Evolutionary conservation across 2,113 vertebrate genomes (phyloP).

Genomic region (Uria aalge): DNA sequence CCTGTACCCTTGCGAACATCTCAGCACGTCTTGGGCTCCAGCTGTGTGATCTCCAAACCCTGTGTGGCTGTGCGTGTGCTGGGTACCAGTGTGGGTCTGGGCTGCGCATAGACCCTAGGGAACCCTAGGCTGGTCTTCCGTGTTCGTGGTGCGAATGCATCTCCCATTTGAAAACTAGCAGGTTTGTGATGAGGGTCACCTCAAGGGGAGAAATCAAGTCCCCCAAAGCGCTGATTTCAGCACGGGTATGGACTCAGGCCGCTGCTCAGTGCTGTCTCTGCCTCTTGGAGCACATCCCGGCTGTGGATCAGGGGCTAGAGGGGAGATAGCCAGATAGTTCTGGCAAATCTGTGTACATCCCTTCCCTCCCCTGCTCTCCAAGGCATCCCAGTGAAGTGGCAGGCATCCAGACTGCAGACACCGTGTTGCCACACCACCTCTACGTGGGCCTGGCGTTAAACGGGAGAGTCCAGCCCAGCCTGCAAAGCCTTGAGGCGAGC

Average conservation of each 20-base stretch:
- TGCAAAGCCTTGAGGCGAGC: background rate
- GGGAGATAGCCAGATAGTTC: background rate
- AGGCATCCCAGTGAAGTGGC: background rate
- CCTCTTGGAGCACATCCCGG: background rate
- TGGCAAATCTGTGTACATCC: background rate
- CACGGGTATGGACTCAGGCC: background rate
- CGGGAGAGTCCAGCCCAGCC: background rate
- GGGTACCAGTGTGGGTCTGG: background rate
- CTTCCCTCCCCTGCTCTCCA: background rate
- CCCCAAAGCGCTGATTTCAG: background rate
- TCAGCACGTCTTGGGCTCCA: background rate
- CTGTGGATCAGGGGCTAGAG: background rate
- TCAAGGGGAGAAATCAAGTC: background rate
- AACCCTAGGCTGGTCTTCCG: background rate
- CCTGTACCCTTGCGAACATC: background rate
- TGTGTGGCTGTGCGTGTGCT: background rate
- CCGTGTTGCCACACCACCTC: background rate
- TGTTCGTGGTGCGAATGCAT: background rate
- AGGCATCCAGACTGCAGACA: background rate
- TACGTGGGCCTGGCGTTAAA: rapidly evolving
- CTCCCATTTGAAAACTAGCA: background rate
- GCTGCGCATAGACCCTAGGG: background rate
- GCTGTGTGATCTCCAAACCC: background rate
- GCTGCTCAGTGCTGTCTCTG: background rate
- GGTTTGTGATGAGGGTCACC: background rate